Evolutionary conservation across 2,888 invertebrate genomes (phyloP), one percentile per base, ranked within the genome.

Genomic region (Xanthia icteritia): DNA sequence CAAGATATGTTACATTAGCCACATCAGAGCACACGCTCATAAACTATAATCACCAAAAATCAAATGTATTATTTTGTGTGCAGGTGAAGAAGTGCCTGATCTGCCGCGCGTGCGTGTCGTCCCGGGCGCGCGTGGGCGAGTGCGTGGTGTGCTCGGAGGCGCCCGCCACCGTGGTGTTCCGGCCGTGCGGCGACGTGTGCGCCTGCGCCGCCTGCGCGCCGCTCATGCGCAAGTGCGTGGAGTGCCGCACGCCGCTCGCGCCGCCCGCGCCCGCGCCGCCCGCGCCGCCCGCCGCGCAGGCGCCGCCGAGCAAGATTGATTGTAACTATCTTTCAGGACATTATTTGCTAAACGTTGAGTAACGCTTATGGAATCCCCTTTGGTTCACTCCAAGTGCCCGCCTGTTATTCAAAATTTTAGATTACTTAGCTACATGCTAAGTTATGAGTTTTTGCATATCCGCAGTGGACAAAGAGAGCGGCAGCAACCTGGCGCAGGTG

Each of bases 161-260:
- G 94, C 98, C 99, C 91, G 98, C 99, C 42, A 98, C 98, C 36
- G 98, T 99, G 75, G 97, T 99, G 93, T 99, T 99, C 97, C 98
- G 98, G 88, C 99, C 99, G 45, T 99, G 99, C 96, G 98, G 98
- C 72, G 99, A 99, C 96, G 99, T 99, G 98, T 98, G 98, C 96
- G 99, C 98, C 36, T 99, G 99, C 97, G 95, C 94, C 66, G 92
- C 98, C 89, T 99, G 99, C 96, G 98, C 99, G 82, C 98, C 98
- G 85, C 97, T 99, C 90, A 99, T 99, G 99, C 99, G 99, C 97
- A 99, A 99, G 97, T 99, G 99, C 96, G 99, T 99, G 27, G 98
- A 99, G 94, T 99, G 99, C 95, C 98, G 99, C 90, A 97, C 98
- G 68, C 98, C 98, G 93, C 98, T 99, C 79, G 91, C 89, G 68